Evolutionary conservation across 1,140 invertebrate genomes (phyloP), one percentile per base, ranked within the genome.

Genomic region (Eueides isabella): DNA sequence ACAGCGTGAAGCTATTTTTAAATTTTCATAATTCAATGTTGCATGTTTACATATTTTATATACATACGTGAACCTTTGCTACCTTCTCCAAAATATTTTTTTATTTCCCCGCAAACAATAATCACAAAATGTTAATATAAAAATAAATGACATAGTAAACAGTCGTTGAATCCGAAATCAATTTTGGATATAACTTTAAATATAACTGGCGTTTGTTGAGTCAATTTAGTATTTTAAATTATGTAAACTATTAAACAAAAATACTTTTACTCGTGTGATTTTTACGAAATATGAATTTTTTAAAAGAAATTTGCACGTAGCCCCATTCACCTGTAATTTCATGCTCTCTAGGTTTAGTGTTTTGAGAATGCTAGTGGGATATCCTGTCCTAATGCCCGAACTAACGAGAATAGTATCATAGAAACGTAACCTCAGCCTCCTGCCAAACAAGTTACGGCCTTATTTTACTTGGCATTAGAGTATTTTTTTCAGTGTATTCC

Each of bases 401-500:
- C 67, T 67, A 55, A 71, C 35, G 9, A 35, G 26, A 30, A 23
- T 61, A 69, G 30, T 70, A 70, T 33, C 30, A 70, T 70, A 63
- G 68, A 29, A 63, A 73, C 67, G 67, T 76, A n/a, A 73, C 62
- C 61, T 76, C 23, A 67, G 44, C 63, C 63, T 74, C 64, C 65
- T 76, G 86, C 85, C 85, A 86, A 84, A 86, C 85, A 75, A 75
- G 85, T 87, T 85, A 81, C 76, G 89, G 83, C 87, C 87, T 85
- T 90, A 90, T 90, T n/a, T 88, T 85, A 91, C 86, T 85, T 91
- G 90, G 93, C 93, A 91, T 89, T 93, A 94, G 92, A 93, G 89
- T 89, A 88, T 94, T 91, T 93, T 91, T 93, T 93, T 93, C 93
- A 94, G 93, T 93, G 92, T 91, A 83, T 82, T 87, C 92, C 88